These are phyloP conservation scores for Lasaia peninsularis DNA, from an alignment of 1,140 invertebrate species.

Conservation along the genomic window DNA sequence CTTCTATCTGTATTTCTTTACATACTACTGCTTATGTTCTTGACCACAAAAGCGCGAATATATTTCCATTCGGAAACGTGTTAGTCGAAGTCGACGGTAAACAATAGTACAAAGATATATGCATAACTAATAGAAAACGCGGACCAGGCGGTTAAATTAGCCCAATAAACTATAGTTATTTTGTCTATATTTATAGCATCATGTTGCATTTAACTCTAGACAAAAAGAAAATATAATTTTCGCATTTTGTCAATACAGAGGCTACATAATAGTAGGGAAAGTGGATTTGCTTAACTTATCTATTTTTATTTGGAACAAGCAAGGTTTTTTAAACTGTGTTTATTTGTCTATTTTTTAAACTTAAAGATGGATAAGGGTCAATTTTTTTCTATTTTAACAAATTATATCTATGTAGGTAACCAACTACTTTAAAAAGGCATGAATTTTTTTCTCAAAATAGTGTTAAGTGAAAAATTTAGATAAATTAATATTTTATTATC, in stretches of 20 bases:
- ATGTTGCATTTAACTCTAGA: slow-evolving; percentile 63
- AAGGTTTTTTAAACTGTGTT: too few species aligned
- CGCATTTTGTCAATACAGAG: slow-evolving; percentile 41
- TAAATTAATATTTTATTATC: too few species aligned
- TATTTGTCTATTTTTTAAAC: too few species aligned
- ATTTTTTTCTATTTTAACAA: too few species aligned
- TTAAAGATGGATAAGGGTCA: too few species aligned
- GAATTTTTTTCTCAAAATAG: too few species aligned
- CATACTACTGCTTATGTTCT: not conserved
- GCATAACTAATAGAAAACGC: slow-evolving; percentile 61
- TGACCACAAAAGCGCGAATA: not conserved
- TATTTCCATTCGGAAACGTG: not conserved
- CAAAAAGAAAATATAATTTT: slow-evolving; percentile 22
- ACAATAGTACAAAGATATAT: slow-evolving; percentile 71
- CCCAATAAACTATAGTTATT: slow-evolving; percentile 65
- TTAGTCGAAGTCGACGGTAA: slow-evolving; percentile 29
- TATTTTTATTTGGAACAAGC: too few species aligned
- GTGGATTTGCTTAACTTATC: not conserved
- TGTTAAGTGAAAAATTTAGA: too few species aligned
- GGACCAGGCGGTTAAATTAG: slow-evolving; percentile 63
- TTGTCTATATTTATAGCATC: slow-evolving; percentile 64
- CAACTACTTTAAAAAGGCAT: too few species aligned
- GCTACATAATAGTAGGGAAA: slow-evolving; percentile 36
- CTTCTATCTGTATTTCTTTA: too few species aligned
- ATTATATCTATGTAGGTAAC: too few species aligned